phyloP scores from a whole-genome alignment of 64 coral and sea anemone species.

The Catalaphyllia jardinei region DNA sequence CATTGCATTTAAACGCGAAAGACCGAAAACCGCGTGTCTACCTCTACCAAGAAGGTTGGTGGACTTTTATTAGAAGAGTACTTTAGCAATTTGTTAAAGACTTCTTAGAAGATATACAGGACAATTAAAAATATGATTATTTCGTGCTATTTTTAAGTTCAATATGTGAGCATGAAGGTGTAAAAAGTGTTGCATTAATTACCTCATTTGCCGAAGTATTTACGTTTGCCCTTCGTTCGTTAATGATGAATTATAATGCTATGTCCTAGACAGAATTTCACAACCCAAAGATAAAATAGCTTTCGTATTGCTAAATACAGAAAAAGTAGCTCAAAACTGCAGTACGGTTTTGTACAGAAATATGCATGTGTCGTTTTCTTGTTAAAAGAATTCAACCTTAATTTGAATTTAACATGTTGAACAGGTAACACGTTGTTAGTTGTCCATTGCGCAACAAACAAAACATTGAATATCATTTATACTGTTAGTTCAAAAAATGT shows the following conservation, averaged over 20 bases:
- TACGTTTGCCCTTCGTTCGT: too few species aligned
- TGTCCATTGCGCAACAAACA: not conserved
- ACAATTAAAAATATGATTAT: not conserved
- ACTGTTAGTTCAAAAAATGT: not conserved
- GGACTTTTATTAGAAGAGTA: not conserved
- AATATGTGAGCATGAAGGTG: too few species aligned
- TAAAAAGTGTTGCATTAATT: too few species aligned
- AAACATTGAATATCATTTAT: not conserved
- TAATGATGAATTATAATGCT: too few species aligned
- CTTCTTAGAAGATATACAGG: not conserved
- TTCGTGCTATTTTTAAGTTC: not conserved
- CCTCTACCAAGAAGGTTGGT: not conserved
- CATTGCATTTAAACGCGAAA: not conserved
- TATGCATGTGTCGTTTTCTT: slow-evolving; percentile 2
- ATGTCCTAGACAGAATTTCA: too few species aligned
- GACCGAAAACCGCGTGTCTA: not conserved
- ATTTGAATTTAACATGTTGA: slow-evolving; percentile 14
- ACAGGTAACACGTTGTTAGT: slow-evolving; percentile 44
- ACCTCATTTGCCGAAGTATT: too few species aligned
- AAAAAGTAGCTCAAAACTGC: too few species aligned
- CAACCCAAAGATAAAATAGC: too few species aligned
- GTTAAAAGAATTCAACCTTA: not conserved
- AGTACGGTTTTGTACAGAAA: too few species aligned
- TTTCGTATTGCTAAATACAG: too few species aligned
- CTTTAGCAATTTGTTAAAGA: not conserved